These are phyloP conservation scores for Ranitomeya imitator DNA, from an alignment of 2,113 vertebrate species.

Conservation along the genomic window DNA sequence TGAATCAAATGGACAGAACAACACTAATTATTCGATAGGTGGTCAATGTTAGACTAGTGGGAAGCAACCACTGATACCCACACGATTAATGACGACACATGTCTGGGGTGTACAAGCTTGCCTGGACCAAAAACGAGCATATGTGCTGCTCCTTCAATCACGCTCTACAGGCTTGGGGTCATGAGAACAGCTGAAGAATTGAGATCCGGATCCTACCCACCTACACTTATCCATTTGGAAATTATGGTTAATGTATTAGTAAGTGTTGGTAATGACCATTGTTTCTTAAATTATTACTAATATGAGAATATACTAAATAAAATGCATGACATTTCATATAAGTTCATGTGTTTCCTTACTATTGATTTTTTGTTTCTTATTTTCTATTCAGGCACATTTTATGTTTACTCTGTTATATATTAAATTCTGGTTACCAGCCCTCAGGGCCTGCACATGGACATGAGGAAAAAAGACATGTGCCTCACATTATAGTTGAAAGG, in stretches of 20 bases:
- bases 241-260: background rate
- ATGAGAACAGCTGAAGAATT: too few species aligned
- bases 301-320: background rate
- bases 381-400: background rate
- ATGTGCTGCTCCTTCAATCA: too few species aligned
- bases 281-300: background rate
- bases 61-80: too few species aligned
- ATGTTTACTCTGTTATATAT: slow-evolving; percentile 5
- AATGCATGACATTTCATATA: background rate
- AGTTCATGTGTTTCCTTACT: background rate
- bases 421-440: background rate
- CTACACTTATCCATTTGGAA: background rate
- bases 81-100: too few species aligned
- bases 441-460: slow-evolving; percentile 22
- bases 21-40: too few species aligned
- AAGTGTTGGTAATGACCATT: background rate
- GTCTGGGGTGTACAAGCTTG: too few species aligned
- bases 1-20: too few species aligned
- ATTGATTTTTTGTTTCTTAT: background rate
- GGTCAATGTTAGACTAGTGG: too few species aligned
- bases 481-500: slow-evolving; percentile 57
- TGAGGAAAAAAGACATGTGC: slow-evolving; percentile 38
- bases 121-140: too few species aligned
- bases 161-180: too few species aligned
- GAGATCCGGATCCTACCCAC: too few species aligned